Percentiles rank a stretch among this genome's conserved stretches.
phyloP scores from a whole-genome alignment of 2,888 invertebrate genomes.

The Erebia aethiops region DNA sequence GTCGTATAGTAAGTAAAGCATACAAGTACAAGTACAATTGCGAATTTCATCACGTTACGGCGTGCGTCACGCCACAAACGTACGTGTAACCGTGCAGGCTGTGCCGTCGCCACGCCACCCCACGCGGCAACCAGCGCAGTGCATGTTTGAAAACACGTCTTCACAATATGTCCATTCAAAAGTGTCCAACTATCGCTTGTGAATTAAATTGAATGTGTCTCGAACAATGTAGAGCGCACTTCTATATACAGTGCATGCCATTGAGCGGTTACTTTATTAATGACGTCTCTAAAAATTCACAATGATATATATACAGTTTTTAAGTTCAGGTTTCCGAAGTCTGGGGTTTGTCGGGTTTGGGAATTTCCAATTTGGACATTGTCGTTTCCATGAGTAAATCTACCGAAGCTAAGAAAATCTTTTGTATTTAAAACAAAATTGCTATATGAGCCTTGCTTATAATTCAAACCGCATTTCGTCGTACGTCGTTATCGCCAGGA shows the following conservation, averaged over 20 bases:
- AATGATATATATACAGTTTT: too few species aligned
- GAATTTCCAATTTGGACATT: too few species aligned
- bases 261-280: neutral
- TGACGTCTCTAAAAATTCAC: too few species aligned
- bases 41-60: constrained; percentile 40
- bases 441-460: too few species aligned
- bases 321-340: too few species aligned
- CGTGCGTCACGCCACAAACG: constrained; percentile 35
- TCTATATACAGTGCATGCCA: neutral
- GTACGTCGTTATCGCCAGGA: too few species aligned
- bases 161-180: constrained; percentile 39
- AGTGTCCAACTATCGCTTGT: constrained; percentile 27
- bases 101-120: constrained; percentile 23
- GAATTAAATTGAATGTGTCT: constrained; percentile 21
- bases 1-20: constrained; percentile 7
- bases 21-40: constrained; percentile 28
- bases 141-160: constrained; percentile 44
- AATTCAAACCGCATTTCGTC: too few species aligned
- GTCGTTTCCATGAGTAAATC: too few species aligned
- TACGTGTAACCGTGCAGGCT: constrained; percentile 42
- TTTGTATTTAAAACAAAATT: too few species aligned
- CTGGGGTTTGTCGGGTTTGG: too few species aligned
- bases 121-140: constrained; percentile 32
- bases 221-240: constrained; percentile 10
- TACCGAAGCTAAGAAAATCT: too few species aligned